Evolutionary conservation across 2,888 invertebrate species (phyloP).

Genomic region (Lasioglossum vierecki): DNA sequence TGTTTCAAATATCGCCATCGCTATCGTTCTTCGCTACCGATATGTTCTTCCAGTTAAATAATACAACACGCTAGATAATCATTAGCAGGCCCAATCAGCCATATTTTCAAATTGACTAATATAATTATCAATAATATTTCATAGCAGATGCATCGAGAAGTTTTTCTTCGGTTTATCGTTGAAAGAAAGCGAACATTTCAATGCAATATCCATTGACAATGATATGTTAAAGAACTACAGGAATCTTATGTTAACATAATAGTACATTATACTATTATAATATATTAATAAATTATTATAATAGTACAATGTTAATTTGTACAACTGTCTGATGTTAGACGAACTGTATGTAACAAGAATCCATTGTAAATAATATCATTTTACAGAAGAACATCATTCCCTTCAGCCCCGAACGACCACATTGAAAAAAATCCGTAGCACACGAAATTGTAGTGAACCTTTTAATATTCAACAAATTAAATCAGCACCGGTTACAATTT

Average conservation of each 20-base stretch:
- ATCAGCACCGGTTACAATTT: not conserved
- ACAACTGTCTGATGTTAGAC: not conserved
- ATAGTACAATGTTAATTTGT: not conserved
- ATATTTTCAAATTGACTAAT: not conserved
- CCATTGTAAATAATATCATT: not conserved
- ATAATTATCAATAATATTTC: no score
- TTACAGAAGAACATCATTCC: not conserved
- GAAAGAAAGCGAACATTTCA: no score
- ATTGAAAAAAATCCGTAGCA: not conserved
- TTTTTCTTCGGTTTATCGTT: not conserved
- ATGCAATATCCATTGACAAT: not conserved
- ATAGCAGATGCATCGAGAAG: not conserved
- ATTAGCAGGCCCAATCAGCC: not conserved
- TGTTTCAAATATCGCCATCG: not conserved
- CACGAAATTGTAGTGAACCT: not conserved
- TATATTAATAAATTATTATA: no score
- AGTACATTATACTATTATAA: no score
- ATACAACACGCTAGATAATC: not conserved
- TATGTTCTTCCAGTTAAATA: not conserved
- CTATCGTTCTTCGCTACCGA: not conserved
- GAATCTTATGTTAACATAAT: no score
- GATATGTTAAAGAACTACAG: not conserved
- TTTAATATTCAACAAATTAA: not conserved
- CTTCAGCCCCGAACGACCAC: not conserved
- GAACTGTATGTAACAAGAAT: no score